Conservation (phyloP, 2,113 vertebrate species). For the Grantiella picta region DNA sequence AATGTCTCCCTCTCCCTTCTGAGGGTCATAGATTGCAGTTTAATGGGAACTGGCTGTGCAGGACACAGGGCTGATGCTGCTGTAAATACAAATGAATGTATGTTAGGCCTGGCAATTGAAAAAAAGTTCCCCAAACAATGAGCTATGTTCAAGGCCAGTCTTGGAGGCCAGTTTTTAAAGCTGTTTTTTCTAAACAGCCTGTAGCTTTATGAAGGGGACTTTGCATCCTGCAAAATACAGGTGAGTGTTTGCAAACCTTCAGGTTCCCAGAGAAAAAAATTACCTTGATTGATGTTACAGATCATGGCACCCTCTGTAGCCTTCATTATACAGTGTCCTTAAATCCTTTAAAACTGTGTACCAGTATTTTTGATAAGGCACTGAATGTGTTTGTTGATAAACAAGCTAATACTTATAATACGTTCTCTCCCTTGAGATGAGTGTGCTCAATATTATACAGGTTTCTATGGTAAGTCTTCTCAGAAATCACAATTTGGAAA, state of each 20-base stretch:
- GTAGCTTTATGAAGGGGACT: not conserved
- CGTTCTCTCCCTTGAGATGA: not conserved
- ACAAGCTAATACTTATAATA: not conserved
- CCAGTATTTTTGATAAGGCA: not conserved
- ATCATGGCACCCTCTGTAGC: not conserved
- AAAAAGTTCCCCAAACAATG: not conserved
- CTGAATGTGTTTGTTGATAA: not conserved
- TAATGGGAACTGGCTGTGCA: not conserved
- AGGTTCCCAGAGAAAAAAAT: not conserved
- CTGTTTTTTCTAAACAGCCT: not conserved
- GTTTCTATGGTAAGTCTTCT: not conserved
- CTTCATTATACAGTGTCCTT: not conserved
- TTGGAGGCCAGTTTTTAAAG: not conserved
- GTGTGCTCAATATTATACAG: not conserved
- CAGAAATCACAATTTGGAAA: not conserved
- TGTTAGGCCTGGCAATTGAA: not conserved
- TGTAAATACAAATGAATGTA: not conserved
- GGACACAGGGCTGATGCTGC: not conserved
- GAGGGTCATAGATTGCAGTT: not conserved
- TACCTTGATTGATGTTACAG: not conserved
- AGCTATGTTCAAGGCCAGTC: not conserved
- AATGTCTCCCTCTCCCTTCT: not conserved
- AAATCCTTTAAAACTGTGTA: not conserved
- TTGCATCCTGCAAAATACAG: not conserved
- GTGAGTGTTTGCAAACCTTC: not conserved